Evolutionary conservation across 2,888 invertebrate species (phyloP).

Genomic region (Rotaria sp.): DNA sequence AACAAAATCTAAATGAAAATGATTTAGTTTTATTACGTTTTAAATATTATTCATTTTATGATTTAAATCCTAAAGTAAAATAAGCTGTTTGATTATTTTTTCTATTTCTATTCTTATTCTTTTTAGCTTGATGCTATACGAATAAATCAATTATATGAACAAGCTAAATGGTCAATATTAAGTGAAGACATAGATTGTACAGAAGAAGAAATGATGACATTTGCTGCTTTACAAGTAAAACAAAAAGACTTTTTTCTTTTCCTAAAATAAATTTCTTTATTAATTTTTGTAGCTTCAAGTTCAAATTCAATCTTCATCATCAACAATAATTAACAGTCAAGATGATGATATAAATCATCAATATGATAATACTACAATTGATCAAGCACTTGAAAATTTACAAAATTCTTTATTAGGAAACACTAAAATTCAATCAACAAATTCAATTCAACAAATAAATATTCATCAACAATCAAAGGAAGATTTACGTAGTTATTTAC

Average conservation of each 20-base stretch:
- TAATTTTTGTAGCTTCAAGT: slow-evolving; percentile 71
- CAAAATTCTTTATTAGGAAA: slow-evolving; percentile 14
- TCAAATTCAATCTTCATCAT: slow-evolving; percentile 64
- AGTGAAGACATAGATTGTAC: slow-evolving; percentile 97
- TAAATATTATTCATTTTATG: slow-evolving; percentile 89
- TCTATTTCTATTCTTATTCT: not conserved
- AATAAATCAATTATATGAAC: slow-evolving; percentile 96
- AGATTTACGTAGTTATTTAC: not conserved
- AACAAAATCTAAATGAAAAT: slow-evolving; percentile 86
- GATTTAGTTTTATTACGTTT: slow-evolving; percentile 78
- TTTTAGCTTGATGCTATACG: slow-evolving; percentile 68
- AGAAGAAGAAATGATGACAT: slow-evolving; percentile 95
- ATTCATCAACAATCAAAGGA: too few species aligned
- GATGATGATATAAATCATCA: not conserved
- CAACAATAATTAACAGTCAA: not conserved
- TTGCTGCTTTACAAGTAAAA: slow-evolving; percentile 74
- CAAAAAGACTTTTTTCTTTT: not conserved
- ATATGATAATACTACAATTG: not conserved
- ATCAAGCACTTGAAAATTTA: not conserved
- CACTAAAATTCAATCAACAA: not conserved
- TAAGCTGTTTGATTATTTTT: not conserved
- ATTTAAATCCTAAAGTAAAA: slow-evolving; percentile 81
- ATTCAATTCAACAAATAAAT: not conserved
- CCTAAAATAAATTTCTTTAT: not conserved
- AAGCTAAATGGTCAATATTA: slow-evolving; percentile 91